Base-by-base conservation (phyloP, 2,113 vertebrate genomes). In the Xiphophorus maculatus region DNA sequence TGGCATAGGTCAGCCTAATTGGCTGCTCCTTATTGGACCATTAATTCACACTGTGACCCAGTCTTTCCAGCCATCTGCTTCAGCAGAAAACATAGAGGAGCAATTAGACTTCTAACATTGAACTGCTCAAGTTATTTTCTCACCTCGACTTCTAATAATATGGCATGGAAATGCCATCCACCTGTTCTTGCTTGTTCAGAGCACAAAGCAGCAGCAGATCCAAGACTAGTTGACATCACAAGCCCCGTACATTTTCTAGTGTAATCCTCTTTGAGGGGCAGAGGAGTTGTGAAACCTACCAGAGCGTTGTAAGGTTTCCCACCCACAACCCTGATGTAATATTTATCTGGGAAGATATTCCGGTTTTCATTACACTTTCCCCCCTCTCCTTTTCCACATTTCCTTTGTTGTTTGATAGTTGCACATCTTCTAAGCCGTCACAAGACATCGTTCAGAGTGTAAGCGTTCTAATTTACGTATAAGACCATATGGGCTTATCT, bases 51-150 rank as follows among this genome's bases (percentile, higher is more conserved):
- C 73, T 65, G 73, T 85, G 87, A 90, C 83, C 82, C 63, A 74
- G 84, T 81, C 77, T 88, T 78, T 82, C 80, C 77, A 68, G 84
- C 85, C 88, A 92, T 92, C 92, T 93, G 91, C 84, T 85, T 58
- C 30, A 65, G 66, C 68, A 81, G 83, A 84, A 75, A 88, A 78
- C 78, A 77, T 72, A 67, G 76, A 84, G 73, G 80, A 76, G 85
- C 84, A 85, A 89, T 92, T 90, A 69, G 72, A 82, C 74, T 82
- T 79, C 81, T 91, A 81, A 87, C 75, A 71, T 75, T 85, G 82
- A 91, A 87, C 74, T 78, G 82, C 82, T 73, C 66, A 73, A 76
- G 69, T 75, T 76, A 74, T 73, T 80, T 82, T 84, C 77, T 75
- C 81, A 89, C 84, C 77, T 87, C 68, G n/a, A 30, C 4, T 65